Percentiles rank a stretch among this genome's conserved stretches.
Evolutionary conservation across 2,888 invertebrate genomes (phyloP).

Genomic region (Lasioglossum vierecki): DNA sequence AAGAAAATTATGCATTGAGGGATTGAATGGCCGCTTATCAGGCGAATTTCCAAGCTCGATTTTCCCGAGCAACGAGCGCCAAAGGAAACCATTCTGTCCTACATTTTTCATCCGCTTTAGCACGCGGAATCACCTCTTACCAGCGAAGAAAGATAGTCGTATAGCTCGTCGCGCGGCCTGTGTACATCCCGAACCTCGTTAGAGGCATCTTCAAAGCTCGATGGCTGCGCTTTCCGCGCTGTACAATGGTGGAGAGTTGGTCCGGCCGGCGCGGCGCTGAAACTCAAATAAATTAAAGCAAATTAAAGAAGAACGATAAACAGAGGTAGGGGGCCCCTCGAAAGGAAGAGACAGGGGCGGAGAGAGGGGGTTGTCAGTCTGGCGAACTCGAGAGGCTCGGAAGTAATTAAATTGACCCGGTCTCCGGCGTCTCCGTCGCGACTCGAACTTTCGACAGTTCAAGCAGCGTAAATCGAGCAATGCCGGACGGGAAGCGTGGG

Average conservation of each 20-base stretch:
- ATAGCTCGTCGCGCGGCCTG: neutral
- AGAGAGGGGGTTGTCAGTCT: neutral
- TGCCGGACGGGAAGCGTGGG: neutral
- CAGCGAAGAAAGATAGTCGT: neutral
- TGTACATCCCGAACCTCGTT: conserved; percentile 1
- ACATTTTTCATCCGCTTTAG: conserved; percentile 10
- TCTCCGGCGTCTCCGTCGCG: neutral
- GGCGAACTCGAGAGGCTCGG: conserved; percentile 14
- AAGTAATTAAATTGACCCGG: conserved; percentile 42
- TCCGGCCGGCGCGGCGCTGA: neutral
- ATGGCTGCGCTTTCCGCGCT: neutral
- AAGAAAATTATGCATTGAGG: conserved; percentile 2
- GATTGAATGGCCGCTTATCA: conserved; percentile 1
- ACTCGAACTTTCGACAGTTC: conserved; percentile 38
- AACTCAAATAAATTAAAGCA: conserved; percentile 7
- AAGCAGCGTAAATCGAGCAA: conserved; percentile 21
- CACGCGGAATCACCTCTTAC: conserved; percentile 1
- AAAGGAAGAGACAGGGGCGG: neutral
- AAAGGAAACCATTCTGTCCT: conserved; percentile 10
- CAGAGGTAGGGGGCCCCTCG: neutral
- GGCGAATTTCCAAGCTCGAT: conserved; percentile 6
- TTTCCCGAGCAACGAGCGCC: neutral
- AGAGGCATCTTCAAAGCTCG: neutral
- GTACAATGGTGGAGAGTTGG: neutral
- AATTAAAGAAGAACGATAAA: conserved; percentile 15